Evolutionary conservation across 1,140 invertebrate species (phyloP), one percentile per base, ranked within the genome.

Genomic region (Plodia interpunctella): DNA sequence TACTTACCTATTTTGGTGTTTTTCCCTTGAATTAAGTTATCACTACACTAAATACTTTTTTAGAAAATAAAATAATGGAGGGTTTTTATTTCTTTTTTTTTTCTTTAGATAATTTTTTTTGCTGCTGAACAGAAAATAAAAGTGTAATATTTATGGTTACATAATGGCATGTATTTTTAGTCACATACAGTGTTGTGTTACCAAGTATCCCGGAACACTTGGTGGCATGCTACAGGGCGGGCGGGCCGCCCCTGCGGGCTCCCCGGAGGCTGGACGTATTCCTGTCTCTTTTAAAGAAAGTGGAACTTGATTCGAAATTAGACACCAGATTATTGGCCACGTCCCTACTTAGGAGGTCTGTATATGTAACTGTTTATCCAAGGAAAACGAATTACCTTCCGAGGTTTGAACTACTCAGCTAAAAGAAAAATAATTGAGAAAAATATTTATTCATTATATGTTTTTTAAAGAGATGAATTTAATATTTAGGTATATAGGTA

Each of bases 271-370:
- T 92, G 9, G 88, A 87, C 58, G 76, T 91, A 9, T 78, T 92
- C 49, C 66, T 92, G 9, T 91, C 92, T 19, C 71, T 92, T 13
- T 60, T 92, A n/a, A 84, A 87, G 63, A 91, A 91, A 73, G 59
- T 92, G 44, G 92, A 93, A 73, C 68, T 68, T 28, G 62, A 83
- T 57, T 75, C 87, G 0, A 75, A 78, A 15, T 81, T 91, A 19
- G 88, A 92, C 66, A 85, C 91, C 60, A 87, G 90, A 71, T 68
- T 89, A 52, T 76, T 92, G 20, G 83, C 87, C 18, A 83, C 90
- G 13, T 80, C 90, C 0, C 76, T 93, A 54, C 64, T 93, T n/a
- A 90, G 91, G 65, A 91, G 90, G 92, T 92, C 76, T 25, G 19
- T 53, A 53, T 49, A 17, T n/a, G n/a, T n/a, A n/a, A n/a, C n/a